Conservation (phyloP, 2,797 vertebrate genomes). For the Acanthurus tractus region DNA sequence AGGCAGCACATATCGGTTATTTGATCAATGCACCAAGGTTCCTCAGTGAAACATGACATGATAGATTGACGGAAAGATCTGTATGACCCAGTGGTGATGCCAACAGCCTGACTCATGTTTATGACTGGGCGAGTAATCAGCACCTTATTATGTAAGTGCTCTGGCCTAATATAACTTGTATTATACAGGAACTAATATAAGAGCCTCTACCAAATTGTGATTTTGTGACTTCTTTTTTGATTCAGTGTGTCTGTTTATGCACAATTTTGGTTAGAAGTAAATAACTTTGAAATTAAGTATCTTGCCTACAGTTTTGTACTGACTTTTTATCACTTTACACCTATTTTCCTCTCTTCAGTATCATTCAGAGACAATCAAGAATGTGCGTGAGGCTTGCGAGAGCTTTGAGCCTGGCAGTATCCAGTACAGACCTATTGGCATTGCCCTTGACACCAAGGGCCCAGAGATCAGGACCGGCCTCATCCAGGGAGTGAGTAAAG, state of each 20-base stretch:
- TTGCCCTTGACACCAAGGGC: constrained; percentile 98
- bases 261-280: too few relatives aligned
- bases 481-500: constrained; percentile 92
- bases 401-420: constrained; percentile 96
- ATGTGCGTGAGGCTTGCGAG: constrained; percentile 92
- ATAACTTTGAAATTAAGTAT: too few relatives aligned
- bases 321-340: background rate
- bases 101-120: constrained; percentile 44
- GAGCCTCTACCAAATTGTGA: background rate
- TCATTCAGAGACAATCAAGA: constrained; percentile 94
- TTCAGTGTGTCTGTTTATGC: too few relatives aligned
- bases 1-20: too few relatives aligned
- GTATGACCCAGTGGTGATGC: background rate
- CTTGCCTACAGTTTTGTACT: background rate
- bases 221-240: background rate
- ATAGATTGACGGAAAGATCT: background rate
- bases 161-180: background rate
- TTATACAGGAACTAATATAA: background rate
- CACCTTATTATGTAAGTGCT: constrained; percentile 19
- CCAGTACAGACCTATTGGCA: constrained; percentile 93
- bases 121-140: constrained; percentile 37
- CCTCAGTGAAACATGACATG: background rate
- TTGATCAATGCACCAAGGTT: background rate
- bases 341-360: constrained; percentile 83
- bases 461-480: constrained; percentile 99